Evolutionary conservation across 2,888 invertebrate genomes (phyloP).

Genomic region (Cacoxenus indagator): DNA sequence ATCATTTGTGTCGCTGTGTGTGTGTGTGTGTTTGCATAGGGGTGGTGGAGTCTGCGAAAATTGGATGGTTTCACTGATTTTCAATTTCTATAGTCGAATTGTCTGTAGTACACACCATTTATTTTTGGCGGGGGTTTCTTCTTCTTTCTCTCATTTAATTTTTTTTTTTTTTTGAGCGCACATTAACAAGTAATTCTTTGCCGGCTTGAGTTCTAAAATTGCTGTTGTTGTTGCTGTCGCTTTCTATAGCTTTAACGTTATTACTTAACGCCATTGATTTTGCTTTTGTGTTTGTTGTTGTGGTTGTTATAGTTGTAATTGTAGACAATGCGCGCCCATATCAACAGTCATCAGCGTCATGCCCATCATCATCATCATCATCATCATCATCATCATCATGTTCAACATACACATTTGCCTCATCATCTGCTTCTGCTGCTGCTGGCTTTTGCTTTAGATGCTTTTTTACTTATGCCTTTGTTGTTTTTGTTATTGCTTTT

Average conservation of each 20-base stretch:
- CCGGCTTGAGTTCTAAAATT: conserved; percentile 14
- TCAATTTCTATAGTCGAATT: conserved; percentile 55
- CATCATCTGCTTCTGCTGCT: neutral
- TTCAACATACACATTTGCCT: neutral
- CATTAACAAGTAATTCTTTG: conserved; percentile 55
- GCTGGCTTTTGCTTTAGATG: too few species aligned
- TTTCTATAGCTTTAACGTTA: neutral
- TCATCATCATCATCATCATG: neutral
- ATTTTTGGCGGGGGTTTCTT: conserved; percentile 19
- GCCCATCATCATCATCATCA: neutral
- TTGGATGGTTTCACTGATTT: conserved; percentile 58
- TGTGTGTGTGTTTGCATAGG: conserved; percentile 4
- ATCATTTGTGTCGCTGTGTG: neutral
- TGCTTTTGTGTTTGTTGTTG: conserved; percentile 28
- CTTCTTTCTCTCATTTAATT: conserved; percentile 37
- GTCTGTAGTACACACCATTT: neutral
- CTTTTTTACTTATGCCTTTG: too few species aligned
- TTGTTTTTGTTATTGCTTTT: neutral
- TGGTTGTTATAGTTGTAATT: conserved; percentile 20
- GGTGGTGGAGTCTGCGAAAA: conserved; percentile 45
- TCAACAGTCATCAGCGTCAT: neutral
- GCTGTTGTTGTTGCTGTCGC: conserved; percentile 22
- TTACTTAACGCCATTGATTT: neutral
- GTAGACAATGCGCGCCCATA: neutral
- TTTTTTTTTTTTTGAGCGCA: conserved; percentile 56